Conservation (phyloP, 1,140 invertebrate species). For the Euwallacea fornicatus region DNA sequence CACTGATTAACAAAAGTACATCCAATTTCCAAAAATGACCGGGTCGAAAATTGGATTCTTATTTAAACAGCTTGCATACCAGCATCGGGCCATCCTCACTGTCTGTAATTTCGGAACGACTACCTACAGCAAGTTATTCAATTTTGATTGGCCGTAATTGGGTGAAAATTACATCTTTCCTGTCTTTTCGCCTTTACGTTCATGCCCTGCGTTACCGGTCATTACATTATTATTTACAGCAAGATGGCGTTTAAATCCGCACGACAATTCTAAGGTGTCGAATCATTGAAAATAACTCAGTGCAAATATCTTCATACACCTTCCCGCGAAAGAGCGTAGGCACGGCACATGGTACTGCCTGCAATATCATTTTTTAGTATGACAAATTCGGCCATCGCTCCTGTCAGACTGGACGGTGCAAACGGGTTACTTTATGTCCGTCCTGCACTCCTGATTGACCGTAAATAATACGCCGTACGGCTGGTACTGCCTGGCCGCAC, state of each 20-base stretch:
- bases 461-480: slow-evolving; percentile 24
- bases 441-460: slow-evolving; percentile 29
- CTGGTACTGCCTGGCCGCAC: slow-evolving; percentile 16
- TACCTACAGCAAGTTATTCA: slow-evolving; percentile 30
- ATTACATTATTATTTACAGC: slow-evolving; percentile 4
- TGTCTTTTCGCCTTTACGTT: neutral
- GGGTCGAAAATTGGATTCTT: slow-evolving; percentile 15
- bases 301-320: slow-evolving; percentile 23
- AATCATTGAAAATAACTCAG: too few species aligned
- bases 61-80: slow-evolving; percentile 14
- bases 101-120: slow-evolving; percentile 21
- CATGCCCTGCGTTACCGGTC: neutral
- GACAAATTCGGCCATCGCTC: slow-evolving; percentile 36
- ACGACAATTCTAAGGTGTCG: too few species aligned
- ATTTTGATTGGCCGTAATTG: slow-evolving; percentile 29
- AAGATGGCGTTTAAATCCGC: too few species aligned
- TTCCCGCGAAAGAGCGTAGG: slow-evolving; percentile 9
- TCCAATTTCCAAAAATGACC: neutral
- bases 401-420: slow-evolving; percentile 24
- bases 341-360: slow-evolving; percentile 10
- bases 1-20: too few species aligned
- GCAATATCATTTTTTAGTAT: slow-evolving; percentile 35
- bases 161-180: slow-evolving; percentile 27
- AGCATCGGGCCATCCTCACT: slow-evolving; percentile 8
- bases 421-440: slow-evolving; percentile 33